Conservation (phyloP, 2,888 invertebrate species). For the Hemithea aestivaria region DNA sequence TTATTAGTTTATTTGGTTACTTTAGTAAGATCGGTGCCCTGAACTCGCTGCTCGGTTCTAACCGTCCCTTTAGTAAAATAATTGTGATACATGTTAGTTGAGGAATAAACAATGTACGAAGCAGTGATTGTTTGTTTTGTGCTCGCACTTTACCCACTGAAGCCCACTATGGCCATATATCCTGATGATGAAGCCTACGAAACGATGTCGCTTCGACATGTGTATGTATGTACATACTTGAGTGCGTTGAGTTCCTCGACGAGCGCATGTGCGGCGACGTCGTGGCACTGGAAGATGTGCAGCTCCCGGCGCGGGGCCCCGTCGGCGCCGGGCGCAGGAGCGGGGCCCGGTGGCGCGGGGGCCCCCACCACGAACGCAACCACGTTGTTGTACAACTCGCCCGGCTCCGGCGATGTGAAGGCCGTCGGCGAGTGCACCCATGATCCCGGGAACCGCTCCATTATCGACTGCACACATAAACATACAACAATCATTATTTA, state of each 20-base stretch:
- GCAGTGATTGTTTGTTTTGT: too few relatives aligned
- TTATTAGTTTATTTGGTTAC: too few relatives aligned
- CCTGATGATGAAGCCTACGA: too few relatives aligned
- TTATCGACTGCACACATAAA: constrained; percentile 85
- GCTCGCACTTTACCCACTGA: too few relatives aligned
- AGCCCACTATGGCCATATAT: too few relatives aligned
- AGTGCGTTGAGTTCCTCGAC: constrained; percentile 87
- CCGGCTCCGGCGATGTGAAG: constrained; percentile 96
- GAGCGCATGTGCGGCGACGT: constrained; percentile 86
- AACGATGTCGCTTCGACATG: too few relatives aligned
- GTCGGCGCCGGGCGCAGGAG: constrained; percentile 52
- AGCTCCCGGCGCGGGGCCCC: constrained; percentile 87
- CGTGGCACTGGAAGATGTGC: constrained; percentile 96
- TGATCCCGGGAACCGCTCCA: constrained; percentile 96
- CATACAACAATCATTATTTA: background rate
- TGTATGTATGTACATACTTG: constrained; percentile 77
- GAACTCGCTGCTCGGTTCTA: too few relatives aligned
- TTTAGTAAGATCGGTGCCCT: too few relatives aligned
- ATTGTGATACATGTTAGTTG: too few relatives aligned
- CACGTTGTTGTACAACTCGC: constrained; percentile 99
- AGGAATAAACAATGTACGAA: too few relatives aligned
- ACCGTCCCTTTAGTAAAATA: too few relatives aligned
- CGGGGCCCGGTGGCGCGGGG: constrained; percentile 48
- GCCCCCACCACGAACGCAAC: constrained; percentile 96
- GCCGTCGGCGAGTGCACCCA: constrained; percentile 97